Percentiles rank a stretch among this genome's conserved stretches.
Evolutionary conservation across 2,797 vertebrate species (phyloP).

Genomic region (Argya squamiceps): DNA sequence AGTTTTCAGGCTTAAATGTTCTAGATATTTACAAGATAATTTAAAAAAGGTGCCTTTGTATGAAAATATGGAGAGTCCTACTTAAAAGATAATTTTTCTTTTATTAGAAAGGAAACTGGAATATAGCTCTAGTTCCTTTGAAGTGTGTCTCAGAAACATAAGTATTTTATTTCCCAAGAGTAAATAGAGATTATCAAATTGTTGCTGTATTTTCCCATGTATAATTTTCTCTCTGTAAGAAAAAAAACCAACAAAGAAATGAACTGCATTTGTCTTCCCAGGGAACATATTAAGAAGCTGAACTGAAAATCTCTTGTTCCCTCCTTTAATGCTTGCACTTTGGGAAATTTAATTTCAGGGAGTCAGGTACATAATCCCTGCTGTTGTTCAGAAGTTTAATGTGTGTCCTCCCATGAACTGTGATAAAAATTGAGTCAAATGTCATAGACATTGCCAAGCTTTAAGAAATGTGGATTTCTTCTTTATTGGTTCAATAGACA

Average conservation of each 20-base stretch:
- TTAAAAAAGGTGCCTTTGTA: background rate
- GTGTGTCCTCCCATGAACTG: conserved; percentile 21
- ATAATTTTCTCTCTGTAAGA: conserved; percentile 17
- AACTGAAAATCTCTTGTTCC: conserved; percentile 25
- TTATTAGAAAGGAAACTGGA: background rate
- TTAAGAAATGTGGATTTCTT: conserved; percentile 25
- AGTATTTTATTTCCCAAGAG: conserved; percentile 42
- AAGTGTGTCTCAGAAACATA: background rate
- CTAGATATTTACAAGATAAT: background rate
- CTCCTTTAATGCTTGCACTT: background rate
- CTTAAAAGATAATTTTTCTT: background rate
- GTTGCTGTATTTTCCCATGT: conserved; percentile 1
- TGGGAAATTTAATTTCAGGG: conserved; percentile 42
- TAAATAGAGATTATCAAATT: conserved; percentile 32
- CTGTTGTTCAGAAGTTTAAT: conserved; percentile 35
- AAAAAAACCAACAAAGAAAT: background rate
- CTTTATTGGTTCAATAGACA: background rate
- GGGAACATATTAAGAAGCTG: background rate
- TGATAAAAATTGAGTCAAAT: conserved; percentile 49
- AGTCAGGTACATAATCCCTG: conserved; percentile 20
- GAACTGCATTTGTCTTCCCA: background rate
- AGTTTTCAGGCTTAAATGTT: background rate
- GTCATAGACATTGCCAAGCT: background rate
- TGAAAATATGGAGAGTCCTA: background rate
- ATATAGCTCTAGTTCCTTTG: background rate